phyloP scores from a whole-genome alignment of 2,888 invertebrate species.

The Cinara cedri region DNA sequence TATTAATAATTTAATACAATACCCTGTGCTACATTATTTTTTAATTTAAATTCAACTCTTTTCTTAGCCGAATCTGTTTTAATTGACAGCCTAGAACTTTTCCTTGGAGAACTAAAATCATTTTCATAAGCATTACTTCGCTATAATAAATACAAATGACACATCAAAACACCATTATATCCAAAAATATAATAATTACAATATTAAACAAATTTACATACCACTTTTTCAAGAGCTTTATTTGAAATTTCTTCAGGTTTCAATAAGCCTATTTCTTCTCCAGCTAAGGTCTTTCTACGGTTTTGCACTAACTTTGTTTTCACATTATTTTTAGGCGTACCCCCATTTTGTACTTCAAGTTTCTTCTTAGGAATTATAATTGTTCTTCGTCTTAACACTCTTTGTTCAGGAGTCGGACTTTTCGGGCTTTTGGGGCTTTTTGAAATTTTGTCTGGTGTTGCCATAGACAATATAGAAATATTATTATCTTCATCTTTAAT shows the following conservation, averaged over 20 bases:
- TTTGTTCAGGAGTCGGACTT: slow-evolving; percentile 46
- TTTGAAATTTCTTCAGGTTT: slow-evolving; percentile 53
- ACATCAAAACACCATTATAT: neutral
- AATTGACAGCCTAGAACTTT: slow-evolving; percentile 50
- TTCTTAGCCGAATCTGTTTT: slow-evolving; percentile 60
- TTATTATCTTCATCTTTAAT: neutral
- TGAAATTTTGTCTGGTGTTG: slow-evolving; percentile 20
- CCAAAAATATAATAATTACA: neutral
- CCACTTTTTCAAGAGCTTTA: slow-evolving; percentile 50
- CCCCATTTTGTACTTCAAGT: slow-evolving; percentile 22
- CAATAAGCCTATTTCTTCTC: slow-evolving; percentile 39
- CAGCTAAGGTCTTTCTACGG: slow-evolving; percentile 41
- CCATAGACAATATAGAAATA: no score
- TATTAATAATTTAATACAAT: slow-evolving; percentile 59
- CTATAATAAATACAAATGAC: slow-evolving; percentile 3
- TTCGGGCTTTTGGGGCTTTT: slow-evolving; percentile 48
- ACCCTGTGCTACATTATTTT: slow-evolving; percentile 63
- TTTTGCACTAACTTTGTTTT: slow-evolving; percentile 12
- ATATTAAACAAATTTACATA: slow-evolving; percentile 22
- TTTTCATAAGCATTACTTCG: slow-evolving; percentile 31
- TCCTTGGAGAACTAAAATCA: slow-evolving; percentile 9
- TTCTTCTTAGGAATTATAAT: slow-evolving; percentile 45
- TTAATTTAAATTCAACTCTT: slow-evolving; percentile 67
- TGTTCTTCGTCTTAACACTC: slow-evolving; percentile 47
- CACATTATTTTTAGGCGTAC: slow-evolving; percentile 36